Evolutionary conservation across 2,888 invertebrate species (phyloP).

Genomic region (Onthophagus sagittarius): DNA sequence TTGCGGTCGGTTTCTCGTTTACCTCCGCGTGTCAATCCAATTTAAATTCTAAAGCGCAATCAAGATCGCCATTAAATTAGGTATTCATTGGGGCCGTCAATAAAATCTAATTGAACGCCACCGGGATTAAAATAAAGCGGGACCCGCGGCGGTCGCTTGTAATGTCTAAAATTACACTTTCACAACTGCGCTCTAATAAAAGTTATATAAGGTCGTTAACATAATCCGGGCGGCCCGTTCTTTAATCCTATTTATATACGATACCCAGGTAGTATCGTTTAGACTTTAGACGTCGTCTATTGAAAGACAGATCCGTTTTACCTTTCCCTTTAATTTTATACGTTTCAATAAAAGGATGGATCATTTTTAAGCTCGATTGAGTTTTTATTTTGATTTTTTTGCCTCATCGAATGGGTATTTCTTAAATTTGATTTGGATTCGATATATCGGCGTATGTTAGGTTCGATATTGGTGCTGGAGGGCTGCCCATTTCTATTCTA

Average conservation of each 20-base stretch:
- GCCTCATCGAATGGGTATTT: neutral
- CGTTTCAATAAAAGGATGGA: neutral
- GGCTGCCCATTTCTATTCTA: neutral
- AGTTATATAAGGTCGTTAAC: constrained; percentile 12
- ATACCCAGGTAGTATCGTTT: neutral
- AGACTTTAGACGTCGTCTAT: neutral
- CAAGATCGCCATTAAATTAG: constrained; percentile 12
- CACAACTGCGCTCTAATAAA: constrained; percentile 10
- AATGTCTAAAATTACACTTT: constrained; percentile 12
- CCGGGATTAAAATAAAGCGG: constrained; percentile 11
- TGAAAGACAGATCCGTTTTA: neutral
- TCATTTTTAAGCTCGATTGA: neutral
- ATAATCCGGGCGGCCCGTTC: constrained; percentile 3
- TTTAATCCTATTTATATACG: constrained; percentile 13
- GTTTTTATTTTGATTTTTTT: neutral
- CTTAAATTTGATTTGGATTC: neutral
- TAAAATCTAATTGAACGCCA: constrained; percentile 11
- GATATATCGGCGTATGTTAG: neutral
- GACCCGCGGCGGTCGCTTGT: neutral
- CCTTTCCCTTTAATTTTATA: neutral
- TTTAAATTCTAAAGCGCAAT: neutral
- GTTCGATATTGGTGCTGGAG: neutral
- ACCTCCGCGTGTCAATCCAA: constrained; percentile 4
- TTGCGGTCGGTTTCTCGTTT: neutral
- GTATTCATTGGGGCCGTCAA: constrained; percentile 11